phyloP scores from a whole-genome alignment of 2,888 invertebrate genomes.

The Metellina segmentata region DNA sequence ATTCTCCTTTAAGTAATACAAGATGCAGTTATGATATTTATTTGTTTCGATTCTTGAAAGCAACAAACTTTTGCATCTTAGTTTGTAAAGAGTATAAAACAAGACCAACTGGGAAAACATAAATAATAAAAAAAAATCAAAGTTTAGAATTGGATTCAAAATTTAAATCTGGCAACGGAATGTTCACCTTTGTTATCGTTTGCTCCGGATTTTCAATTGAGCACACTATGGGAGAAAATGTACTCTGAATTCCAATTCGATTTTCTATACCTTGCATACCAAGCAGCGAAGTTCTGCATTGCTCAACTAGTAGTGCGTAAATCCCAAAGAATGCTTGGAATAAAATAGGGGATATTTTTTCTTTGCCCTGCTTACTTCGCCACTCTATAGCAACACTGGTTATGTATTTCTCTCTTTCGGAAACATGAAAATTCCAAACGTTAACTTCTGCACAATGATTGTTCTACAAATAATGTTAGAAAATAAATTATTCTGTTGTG shows the following conservation, averaged over 20 bases:
- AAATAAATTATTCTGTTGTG: no score
- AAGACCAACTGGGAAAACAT: background rate
- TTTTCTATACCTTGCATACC: conserved; percentile 16
- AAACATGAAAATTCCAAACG: background rate
- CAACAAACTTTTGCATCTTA: background rate
- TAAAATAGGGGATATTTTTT: background rate
- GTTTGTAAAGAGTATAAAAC: background rate
- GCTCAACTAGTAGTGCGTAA: background rate
- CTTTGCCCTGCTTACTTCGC: background rate
- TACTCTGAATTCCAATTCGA: conserved; percentile 23
- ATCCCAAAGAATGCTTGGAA: background rate
- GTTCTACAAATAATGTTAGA: no score
- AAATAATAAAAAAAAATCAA: background rate
- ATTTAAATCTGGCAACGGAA: conserved; percentile 12
- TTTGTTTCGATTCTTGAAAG: background rate
- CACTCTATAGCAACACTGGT: background rate
- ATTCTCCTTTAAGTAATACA: background rate
- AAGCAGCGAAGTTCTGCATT: background rate
- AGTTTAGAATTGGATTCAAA: background rate
- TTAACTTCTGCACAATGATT: background rate
- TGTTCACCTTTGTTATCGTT: conserved; percentile 29
- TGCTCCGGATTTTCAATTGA: conserved; percentile 6
- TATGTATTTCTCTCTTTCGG: background rate
- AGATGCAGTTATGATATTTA: background rate
- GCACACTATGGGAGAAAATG: background rate